These are phyloP conservation scores for Cheiracanthium punctorium DNA, from an alignment of 2,888 invertebrate species.

Conservation along the genomic window DNA sequence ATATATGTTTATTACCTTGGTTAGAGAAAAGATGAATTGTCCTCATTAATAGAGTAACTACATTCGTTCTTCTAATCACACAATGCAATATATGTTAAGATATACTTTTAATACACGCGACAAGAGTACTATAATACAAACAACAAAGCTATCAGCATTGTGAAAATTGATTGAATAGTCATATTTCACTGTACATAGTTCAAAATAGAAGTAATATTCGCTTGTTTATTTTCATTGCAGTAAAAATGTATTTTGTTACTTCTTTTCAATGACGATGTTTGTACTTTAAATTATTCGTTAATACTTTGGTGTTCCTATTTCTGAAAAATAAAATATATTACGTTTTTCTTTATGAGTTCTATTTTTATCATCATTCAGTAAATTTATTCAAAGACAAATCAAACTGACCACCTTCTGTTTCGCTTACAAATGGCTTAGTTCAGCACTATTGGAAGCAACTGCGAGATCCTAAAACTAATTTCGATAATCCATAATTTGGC, in stretches of 20 bases:
- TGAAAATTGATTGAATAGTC: background rate
- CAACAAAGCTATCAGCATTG: background rate
- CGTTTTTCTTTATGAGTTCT: background rate
- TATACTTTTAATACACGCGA: background rate
- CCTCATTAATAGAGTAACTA: background rate
- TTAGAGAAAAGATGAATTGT: too few relatives aligned
- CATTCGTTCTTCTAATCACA: background rate
- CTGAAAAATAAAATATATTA: background rate
- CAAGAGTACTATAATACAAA: background rate
- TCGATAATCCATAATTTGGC: too few relatives aligned
- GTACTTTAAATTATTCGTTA: background rate
- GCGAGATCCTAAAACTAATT: too few relatives aligned
- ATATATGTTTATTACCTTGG: too few relatives aligned
- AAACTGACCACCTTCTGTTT: too few relatives aligned
- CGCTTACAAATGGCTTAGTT: too few relatives aligned
- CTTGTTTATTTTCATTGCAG: background rate
- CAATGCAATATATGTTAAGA: background rate
- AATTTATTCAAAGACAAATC: too few relatives aligned
- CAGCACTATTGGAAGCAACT: too few relatives aligned
- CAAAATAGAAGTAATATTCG: background rate
- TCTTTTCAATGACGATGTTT: background rate
- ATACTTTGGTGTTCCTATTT: slow-evolving; percentile 9
- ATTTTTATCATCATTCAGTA: too few relatives aligned
- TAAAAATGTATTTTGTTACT: background rate
- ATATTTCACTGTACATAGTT: background rate